Conservation (phyloP, 2,113 vertebrate species). For the Menidia beryllina region DNA sequence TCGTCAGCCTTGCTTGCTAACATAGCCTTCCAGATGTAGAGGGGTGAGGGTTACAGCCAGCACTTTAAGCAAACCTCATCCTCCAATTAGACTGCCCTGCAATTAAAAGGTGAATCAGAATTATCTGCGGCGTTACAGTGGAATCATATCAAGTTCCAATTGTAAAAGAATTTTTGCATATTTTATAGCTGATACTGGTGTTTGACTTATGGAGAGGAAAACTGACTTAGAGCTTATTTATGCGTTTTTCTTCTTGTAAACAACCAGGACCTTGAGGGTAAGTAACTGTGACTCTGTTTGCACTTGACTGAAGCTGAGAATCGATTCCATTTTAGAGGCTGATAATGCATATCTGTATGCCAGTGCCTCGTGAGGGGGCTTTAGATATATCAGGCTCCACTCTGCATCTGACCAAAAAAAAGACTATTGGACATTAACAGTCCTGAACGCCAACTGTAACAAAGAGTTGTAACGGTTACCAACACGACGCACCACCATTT, state of each 20-base stretch:
- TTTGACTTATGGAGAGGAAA: constrained; percentile 7
- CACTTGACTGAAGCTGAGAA: constrained; percentile 16
- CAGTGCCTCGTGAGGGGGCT: constrained; percentile 16
- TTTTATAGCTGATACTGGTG: not conserved
- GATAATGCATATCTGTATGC: constrained; percentile 35
- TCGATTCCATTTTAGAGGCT: constrained; percentile 15
- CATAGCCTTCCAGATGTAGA: not conserved
- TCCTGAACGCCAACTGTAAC: not conserved
- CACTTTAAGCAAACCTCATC: not conserved
- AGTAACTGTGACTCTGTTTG: constrained; percentile 17
- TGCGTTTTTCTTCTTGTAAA: constrained; percentile 6
- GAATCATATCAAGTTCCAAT: not conserved
- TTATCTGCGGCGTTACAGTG: not conserved
- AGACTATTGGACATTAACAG: not conserved
- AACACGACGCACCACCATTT: not conserved
- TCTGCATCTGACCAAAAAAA: constrained; percentile 11
- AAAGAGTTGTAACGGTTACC: constrained; percentile 3
- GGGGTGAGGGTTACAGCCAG: not conserved
- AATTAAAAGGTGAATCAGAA: not conserved
- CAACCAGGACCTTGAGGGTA: constrained; percentile 1
- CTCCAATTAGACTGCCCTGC: not conserved
- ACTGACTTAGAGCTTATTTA: constrained; percentile 1
- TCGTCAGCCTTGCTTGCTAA: not conserved
- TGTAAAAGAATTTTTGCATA: not conserved
- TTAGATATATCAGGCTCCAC: constrained; percentile 9